Evolutionary conservation across 2,888 invertebrate species (phyloP).

Genomic region (Zhuqinia jingwanae): DNA sequence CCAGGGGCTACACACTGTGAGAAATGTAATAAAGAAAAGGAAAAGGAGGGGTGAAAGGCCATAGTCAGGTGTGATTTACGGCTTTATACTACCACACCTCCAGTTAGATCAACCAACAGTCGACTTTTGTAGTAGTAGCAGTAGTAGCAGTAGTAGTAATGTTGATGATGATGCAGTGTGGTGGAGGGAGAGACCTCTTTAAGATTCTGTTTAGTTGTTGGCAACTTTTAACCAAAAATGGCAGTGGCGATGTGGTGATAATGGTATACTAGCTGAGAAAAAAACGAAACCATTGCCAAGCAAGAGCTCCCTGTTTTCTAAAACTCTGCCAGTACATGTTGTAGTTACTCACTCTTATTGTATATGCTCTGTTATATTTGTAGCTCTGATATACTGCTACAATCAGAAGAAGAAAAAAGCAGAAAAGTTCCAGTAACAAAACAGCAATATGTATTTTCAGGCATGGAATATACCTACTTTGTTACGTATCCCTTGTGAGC

Average conservation of each 20-base stretch:
- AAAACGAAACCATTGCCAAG: constrained; percentile 46
- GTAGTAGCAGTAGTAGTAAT: no score
- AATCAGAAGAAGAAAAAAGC: no score
- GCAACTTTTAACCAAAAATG: constrained; percentile 56
- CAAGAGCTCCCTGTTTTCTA: constrained; percentile 6
- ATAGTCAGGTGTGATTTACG: constrained; percentile 68
- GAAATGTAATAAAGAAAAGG: constrained; percentile 45
- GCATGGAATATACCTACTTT: no score
- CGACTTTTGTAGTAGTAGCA: neutral
- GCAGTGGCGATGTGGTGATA: constrained; percentile 54
- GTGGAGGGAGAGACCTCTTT: neutral
- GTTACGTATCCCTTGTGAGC: no score
- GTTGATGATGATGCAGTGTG: neutral
- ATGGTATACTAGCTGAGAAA: constrained; percentile 9
- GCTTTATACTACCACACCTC: constrained; percentile 47
- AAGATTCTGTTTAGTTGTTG: constrained; percentile 46
- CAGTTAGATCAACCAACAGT: constrained; percentile 23
- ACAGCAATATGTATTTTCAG: no score
- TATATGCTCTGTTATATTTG: no score
- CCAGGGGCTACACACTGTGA: constrained; percentile 25
- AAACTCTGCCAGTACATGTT: neutral
- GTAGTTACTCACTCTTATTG: no score
- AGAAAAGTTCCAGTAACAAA: no score
- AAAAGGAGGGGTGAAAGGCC: constrained; percentile 60
- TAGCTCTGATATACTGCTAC: no score